Evolutionary conservation across 2,888 invertebrate species (phyloP).

Genomic region (Spialia ferax): DNA sequence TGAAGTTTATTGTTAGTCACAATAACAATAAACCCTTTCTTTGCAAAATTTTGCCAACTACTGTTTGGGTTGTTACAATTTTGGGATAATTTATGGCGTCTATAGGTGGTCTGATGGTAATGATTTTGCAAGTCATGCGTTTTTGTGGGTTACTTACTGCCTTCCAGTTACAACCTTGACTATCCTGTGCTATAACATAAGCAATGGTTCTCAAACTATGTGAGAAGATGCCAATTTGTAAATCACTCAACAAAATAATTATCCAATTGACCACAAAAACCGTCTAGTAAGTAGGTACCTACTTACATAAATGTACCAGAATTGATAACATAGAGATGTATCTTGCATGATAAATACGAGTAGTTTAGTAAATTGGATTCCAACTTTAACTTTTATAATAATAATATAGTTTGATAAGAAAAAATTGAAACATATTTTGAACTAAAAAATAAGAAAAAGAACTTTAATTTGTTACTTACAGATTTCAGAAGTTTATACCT

Average conservation of each 20-base stretch:
- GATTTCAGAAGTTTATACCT: too few relatives aligned
- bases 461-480: too few relatives aligned
- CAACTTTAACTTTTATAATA: too few relatives aligned
- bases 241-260: too few relatives aligned
- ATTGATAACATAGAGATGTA: too few relatives aligned
- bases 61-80: conserved; percentile 75
- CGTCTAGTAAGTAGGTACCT: too few relatives aligned
- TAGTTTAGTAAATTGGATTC: too few relatives aligned
- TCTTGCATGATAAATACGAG: too few relatives aligned
- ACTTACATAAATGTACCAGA: too few relatives aligned
- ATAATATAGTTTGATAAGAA: too few relatives aligned
- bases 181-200: not conserved
- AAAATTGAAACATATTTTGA: too few relatives aligned
- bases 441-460: too few relatives aligned
- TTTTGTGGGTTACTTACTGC: conserved; percentile 78
- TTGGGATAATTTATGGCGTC: conserved; percentile 74
- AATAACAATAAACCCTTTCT: conserved; percentile 56
- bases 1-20: conserved; percentile 33
- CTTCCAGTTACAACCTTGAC: conserved; percentile 18
- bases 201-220: conserved; percentile 12
- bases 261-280: not conserved
- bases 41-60: conserved; percentile 70
- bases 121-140: conserved; percentile 76
- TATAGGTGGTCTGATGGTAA: conserved; percentile 75
- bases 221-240: not conserved